These are phyloP conservation scores for Empis stercorea DNA, from an alignment of 2,888 invertebrate genomes.

Conservation along the genomic window DNA sequence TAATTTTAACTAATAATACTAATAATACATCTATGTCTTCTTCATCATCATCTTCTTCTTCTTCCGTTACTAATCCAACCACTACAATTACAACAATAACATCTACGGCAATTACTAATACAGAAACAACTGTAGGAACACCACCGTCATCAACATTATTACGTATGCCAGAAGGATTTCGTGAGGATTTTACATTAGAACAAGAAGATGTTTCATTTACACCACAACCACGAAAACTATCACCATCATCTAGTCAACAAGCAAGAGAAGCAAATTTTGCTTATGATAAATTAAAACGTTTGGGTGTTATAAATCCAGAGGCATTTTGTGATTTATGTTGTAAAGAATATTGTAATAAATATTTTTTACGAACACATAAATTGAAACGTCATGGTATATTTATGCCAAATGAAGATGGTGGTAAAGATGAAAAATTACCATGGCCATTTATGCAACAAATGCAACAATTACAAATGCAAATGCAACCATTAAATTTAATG, in stretches of 20 bases:
- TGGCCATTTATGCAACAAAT: conserved; percentile 36
- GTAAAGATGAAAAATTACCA: conserved; percentile 26
- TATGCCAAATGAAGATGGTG: conserved; percentile 44
- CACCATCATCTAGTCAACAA: conserved; percentile 47
- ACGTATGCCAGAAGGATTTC: conserved; percentile 35
- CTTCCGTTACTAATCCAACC: neutral
- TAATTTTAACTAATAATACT: conserved; percentile 7
- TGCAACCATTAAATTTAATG: conserved; percentile 63
- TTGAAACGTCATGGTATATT: conserved; percentile 83
- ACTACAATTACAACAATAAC: neutral
- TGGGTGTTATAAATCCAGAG: conserved; percentile 73
- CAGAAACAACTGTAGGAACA: conserved; percentile 7
- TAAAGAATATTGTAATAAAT: conserved; percentile 87
- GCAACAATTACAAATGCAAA: conserved; percentile 41
- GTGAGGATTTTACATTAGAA: conserved; percentile 35
- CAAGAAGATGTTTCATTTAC: conserved; percentile 37
- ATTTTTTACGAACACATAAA: conserved; percentile 83
- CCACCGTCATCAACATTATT: conserved; percentile 15
- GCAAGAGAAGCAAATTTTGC: conserved; percentile 60
- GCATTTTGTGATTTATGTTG: conserved; percentile 90
- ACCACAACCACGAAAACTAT: conserved; percentile 44
- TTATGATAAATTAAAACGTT: conserved; percentile 56
- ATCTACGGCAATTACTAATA: conserved; percentile 7
- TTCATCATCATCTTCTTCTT: neutral
- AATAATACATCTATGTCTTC: conserved; percentile 3